Evolutionary conservation across 2,888 invertebrate species (phyloP).

Genomic region (Neoitamus cyanurus): DNA sequence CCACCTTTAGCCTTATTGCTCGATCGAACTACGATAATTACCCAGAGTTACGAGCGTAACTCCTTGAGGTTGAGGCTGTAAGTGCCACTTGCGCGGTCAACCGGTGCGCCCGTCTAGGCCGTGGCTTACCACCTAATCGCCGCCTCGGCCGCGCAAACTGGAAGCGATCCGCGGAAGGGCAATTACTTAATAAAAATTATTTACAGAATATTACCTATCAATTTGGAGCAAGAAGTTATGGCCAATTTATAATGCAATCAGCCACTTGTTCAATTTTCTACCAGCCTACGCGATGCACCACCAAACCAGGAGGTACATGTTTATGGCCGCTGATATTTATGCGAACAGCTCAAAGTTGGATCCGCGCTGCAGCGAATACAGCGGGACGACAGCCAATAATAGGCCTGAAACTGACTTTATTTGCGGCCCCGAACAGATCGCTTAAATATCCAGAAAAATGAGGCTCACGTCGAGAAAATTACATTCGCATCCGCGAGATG

Average conservation of each 20-base stretch:
- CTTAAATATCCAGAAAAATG: constrained; percentile 37
- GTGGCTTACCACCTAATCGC: neutral
- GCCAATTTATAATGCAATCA: constrained; percentile 46
- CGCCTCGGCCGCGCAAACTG: neutral
- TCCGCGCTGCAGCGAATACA: neutral
- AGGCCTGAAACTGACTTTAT: constrained; percentile 26
- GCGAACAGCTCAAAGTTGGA: constrained; percentile 34
- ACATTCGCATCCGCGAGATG: constrained; percentile 25
- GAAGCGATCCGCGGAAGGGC: neutral
- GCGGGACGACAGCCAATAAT: constrained; percentile 33
- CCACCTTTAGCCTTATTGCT: constrained; percentile 8
- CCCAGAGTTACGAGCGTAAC: neutral
- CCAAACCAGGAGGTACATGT: constrained; percentile 18
- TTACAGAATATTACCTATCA: constrained; percentile 45
- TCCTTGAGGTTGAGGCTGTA: neutral
- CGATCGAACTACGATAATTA: constrained; percentile 4
- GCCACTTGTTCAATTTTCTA: constrained; percentile 47
- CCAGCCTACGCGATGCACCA: constrained; percentile 41
- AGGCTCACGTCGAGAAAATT: constrained; percentile 32
- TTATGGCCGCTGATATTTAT: constrained; percentile 30
- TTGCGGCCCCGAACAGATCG: neutral
- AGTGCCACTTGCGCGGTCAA: neutral
- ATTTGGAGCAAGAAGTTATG: constrained; percentile 40
- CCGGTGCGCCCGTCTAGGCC: neutral
- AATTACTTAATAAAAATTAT: constrained; percentile 40